These are phyloP conservation scores for Cryptosula pallasiana DNA, from an alignment of 2,888 invertebrate genomes.

Conservation along the genomic window DNA sequence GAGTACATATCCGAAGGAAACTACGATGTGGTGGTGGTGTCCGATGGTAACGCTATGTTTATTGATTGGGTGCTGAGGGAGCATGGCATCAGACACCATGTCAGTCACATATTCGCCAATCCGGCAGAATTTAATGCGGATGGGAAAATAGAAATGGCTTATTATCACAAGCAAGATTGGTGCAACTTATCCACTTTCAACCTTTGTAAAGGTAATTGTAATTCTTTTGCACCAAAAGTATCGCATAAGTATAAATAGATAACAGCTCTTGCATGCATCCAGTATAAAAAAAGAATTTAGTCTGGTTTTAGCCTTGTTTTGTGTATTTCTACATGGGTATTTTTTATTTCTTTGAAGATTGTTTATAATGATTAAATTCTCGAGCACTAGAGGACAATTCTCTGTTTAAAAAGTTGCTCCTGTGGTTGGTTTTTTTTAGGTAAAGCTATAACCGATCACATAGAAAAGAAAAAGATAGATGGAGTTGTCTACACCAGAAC, in stretches of 20 bases:
- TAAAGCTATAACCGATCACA: conserved; percentile 64
- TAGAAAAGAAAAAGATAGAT: conserved; percentile 56
- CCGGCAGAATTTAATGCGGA: conserved; percentile 59
- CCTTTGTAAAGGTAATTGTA: conserved; percentile 72
- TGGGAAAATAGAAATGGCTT: conserved; percentile 58
- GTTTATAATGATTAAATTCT: too few relatives aligned
- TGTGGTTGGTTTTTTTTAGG: conserved; percentile 1
- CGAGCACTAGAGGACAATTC: too few relatives aligned
- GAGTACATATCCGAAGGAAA: conserved; percentile 44
- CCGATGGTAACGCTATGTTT: conserved; percentile 72
- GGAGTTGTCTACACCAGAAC: conserved; percentile 53
- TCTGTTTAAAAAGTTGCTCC: too few relatives aligned
- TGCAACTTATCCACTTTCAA: conserved; percentile 69
- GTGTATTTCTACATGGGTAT: too few relatives aligned
- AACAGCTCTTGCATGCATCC: too few relatives aligned
- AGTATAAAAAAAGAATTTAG: too few relatives aligned
- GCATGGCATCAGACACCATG: conserved; percentile 39
- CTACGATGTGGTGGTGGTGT: conserved; percentile 66
- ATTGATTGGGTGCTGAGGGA: conserved; percentile 63
- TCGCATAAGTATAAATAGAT: too few relatives aligned
- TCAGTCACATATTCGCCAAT: conserved; percentile 64
- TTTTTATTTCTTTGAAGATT: too few relatives aligned
- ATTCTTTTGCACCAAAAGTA: too few relatives aligned
- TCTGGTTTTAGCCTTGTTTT: too few relatives aligned
- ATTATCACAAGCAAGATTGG: conserved; percentile 65